Evolutionary conservation across 2,888 invertebrate species (phyloP).

Genomic region (Idaea aversata): DNA sequence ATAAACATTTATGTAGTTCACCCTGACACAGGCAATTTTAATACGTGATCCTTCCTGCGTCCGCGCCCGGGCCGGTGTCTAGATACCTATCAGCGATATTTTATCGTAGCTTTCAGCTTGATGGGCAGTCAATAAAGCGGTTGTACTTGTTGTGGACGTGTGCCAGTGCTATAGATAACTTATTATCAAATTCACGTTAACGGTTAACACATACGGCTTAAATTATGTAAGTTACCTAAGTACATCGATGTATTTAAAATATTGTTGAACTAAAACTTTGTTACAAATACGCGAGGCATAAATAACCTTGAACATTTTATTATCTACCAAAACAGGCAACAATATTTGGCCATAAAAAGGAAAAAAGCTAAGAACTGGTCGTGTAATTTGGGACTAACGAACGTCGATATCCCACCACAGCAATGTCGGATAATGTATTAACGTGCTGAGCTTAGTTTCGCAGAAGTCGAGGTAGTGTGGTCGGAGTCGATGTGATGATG

Average conservation of each 20-base stretch:
- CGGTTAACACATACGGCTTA: neutral
- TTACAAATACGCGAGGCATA: neutral
- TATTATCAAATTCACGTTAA: too few relatives aligned
- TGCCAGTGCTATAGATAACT: slow-evolving; percentile 9
- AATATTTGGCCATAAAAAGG: slow-evolving; percentile 40
- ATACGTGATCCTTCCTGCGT: slow-evolving; percentile 21
- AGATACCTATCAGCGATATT: slow-evolving; percentile 40
- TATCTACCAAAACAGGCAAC: slow-evolving; percentile 29
- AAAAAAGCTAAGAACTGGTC: slow-evolving; percentile 58
- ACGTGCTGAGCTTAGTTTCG: slow-evolving; percentile 65
- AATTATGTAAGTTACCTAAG: slow-evolving; percentile 2
- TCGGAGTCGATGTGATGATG: slow-evolving; percentile 41
- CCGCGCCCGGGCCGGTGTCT: slow-evolving; percentile 17
- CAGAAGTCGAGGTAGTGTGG: slow-evolving; percentile 62
- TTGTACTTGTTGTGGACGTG: slow-evolving; percentile 52
- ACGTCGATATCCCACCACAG: slow-evolving; percentile 49
- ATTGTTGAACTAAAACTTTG: too few relatives aligned
- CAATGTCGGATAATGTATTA: slow-evolving; percentile 40
- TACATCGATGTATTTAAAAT: too few relatives aligned
- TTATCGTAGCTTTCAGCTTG: slow-evolving; percentile 52
- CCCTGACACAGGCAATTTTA: slow-evolving; percentile 23
- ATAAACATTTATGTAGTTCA: slow-evolving; percentile 18
- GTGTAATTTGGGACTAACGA: slow-evolving; percentile 48
- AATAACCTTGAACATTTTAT: slow-evolving; percentile 13
- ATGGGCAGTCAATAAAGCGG: slow-evolving; percentile 54